phyloP scores from a whole-genome alignment of 2,797 vertebrate genomes.

The Pterois miles region DNA sequence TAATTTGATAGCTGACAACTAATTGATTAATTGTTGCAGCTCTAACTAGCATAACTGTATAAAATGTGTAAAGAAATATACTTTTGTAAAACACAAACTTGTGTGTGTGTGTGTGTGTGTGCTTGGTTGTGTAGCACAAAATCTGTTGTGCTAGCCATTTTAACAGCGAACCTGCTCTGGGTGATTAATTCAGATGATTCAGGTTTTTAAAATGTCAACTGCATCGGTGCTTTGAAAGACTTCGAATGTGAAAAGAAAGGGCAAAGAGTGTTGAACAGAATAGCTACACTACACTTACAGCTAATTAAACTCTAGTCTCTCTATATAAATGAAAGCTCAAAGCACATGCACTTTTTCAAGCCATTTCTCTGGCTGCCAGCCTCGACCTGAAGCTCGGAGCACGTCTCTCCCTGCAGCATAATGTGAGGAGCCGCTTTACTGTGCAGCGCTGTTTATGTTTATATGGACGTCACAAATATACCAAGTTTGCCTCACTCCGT shows the following conservation, averaged over 20 bases:
- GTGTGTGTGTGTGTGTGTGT: not conserved
- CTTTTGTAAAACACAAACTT: too few species aligned
- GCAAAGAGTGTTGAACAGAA: not conserved
- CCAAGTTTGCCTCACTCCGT: slow-evolving; percentile 71
- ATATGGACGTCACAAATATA: slow-evolving; percentile 75
- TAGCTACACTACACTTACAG: not conserved
- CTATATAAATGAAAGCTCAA: slow-evolving; percentile 4
- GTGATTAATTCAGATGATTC: slow-evolving; percentile 65
- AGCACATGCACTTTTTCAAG: not conserved
- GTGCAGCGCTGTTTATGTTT: slow-evolving; percentile 64
- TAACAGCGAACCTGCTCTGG: slow-evolving; percentile 38
- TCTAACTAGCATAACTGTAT: too few species aligned
- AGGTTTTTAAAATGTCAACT: slow-evolving; percentile 45
- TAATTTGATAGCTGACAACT: too few species aligned
- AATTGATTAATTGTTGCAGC: too few species aligned
- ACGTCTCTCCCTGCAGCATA: slow-evolving; percentile 22
- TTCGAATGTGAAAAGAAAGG: slow-evolving; percentile 20
- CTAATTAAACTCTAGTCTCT: slow-evolving; percentile 4
- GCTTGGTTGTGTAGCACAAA: slow-evolving; percentile 28
- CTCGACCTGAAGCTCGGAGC: slow-evolving; percentile 13
- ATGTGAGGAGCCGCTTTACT: slow-evolving; percentile 17
- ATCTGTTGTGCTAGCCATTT: slow-evolving; percentile 38
- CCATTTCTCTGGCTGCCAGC: slow-evolving; percentile 16
- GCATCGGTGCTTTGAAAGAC: slow-evolving; percentile 15
- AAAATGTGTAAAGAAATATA: too few species aligned